phyloP scores from a whole-genome alignment of 2,113 vertebrate species.

The Reinhardtius hippoglossoides region DNA sequence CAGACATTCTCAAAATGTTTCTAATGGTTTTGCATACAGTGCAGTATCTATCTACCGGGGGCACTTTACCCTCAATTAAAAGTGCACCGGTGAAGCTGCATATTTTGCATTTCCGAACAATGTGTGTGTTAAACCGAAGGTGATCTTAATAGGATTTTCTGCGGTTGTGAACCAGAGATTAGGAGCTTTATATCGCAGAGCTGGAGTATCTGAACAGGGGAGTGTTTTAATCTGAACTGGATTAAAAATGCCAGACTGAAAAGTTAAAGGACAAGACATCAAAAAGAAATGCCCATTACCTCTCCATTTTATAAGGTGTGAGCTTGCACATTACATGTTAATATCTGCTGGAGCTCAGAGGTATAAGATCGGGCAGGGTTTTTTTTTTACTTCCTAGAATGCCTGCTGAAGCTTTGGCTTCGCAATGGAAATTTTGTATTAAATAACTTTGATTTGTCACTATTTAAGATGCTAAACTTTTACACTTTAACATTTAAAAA shows the following conservation, averaged over 20 bases:
- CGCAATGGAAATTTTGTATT: not conserved
- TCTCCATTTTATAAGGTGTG: slow-evolving; percentile 61
- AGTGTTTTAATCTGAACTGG: slow-evolving; percentile 81
- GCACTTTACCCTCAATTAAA: slow-evolving; percentile 84
- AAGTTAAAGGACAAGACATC: slow-evolving; percentile 75
- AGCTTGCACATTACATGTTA: slow-evolving; percentile 62
- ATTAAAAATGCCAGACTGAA: slow-evolving; percentile 73
- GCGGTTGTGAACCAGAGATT: slow-evolving; percentile 85
- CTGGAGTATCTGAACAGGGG: slow-evolving; percentile 72
- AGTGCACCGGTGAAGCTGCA: slow-evolving; percentile 76
- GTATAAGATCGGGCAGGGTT: slow-evolving; percentile 2
- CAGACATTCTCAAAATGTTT: slow-evolving; percentile 78
- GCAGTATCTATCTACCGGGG: slow-evolving; percentile 67
- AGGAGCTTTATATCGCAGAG: slow-evolving; percentile 80
- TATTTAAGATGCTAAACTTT: not conserved
- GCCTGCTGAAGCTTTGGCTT: not conserved
- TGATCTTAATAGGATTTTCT: slow-evolving; percentile 87
- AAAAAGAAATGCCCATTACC: slow-evolving; percentile 67
- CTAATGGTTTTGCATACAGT: slow-evolving; percentile 78
- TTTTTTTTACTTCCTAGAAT: not conserved
- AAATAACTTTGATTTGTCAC: not conserved
- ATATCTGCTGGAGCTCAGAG: slow-evolving; percentile 40
- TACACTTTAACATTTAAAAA: not conserved
- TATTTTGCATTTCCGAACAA: slow-evolving; percentile 86
- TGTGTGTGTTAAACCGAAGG: slow-evolving; percentile 83